These are phyloP conservation scores for Empidonax traillii DNA, from an alignment of 2,113 vertebrate genomes.

Conservation along the genomic window DNA sequence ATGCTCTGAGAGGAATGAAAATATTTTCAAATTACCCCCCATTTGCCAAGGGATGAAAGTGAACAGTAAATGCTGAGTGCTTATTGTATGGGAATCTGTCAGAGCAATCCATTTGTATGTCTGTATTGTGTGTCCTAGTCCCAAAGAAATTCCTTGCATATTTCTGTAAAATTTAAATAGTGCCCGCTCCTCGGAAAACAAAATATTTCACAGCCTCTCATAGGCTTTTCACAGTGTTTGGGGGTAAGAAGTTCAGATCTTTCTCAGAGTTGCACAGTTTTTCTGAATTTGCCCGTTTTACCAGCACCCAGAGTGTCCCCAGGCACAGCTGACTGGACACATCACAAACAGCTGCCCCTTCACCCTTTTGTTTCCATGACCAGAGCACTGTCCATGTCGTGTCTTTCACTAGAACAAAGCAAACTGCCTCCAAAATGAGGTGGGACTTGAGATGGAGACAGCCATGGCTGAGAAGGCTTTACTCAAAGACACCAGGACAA, in stretches of 20 bases:
- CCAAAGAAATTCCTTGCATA: not conserved
- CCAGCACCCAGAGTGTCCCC: not conserved
- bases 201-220: not conserved
- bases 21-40: conserved; percentile 34
- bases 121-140: not conserved
- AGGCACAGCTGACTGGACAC: not conserved
- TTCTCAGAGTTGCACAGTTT: not conserved
- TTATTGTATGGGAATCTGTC: conserved; percentile 17
- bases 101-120: not conserved
- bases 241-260: not conserved
- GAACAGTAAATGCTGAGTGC: not conserved
- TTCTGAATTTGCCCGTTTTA: not conserved
- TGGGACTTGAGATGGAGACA: not conserved
- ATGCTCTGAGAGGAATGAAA: conserved; percentile 50
- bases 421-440: not conserved
- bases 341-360: not conserved
- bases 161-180: conserved; percentile 16
- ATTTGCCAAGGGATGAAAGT: conserved; percentile 21
- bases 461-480: not conserved
- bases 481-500: not conserved
- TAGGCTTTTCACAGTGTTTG: not conserved
- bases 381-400: rapidly evolving
- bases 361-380: not conserved
- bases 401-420: not conserved
- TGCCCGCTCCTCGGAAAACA: not conserved